Conservation (phyloP, 2,797 vertebrate species). For the Liasis olivaceus region DNA sequence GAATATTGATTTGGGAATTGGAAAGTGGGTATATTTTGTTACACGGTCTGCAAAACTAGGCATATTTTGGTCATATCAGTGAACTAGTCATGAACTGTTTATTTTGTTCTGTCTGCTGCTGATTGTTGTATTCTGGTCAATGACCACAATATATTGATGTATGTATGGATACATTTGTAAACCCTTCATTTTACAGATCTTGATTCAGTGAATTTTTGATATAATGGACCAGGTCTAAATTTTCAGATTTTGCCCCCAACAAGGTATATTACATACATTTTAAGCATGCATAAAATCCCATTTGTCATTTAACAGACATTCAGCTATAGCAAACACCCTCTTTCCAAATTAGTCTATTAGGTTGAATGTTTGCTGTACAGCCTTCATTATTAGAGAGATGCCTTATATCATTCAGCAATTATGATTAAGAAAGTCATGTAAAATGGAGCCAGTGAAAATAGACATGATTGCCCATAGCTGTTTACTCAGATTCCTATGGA, state of each 20-base stretch:
- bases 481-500: not conserved
- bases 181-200: not conserved
- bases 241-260: not conserved
- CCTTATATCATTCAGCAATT: not conserved
- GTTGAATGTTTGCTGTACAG: not conserved
- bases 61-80: not conserved
- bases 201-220: not conserved
- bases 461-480: not conserved
- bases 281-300: not conserved
- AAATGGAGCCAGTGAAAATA: not conserved
- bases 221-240: not conserved
- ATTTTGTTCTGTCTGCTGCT: not conserved
- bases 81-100: not conserved
- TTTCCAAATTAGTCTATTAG: not conserved
- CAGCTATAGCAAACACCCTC: not conserved
- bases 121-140: not conserved
- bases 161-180: not conserved
- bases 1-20: not conserved
- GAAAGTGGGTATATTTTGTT: not conserved
- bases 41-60: not conserved
- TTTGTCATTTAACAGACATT: not conserved
- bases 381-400: not conserved
- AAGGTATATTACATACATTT: not conserved
- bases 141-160: not conserved
- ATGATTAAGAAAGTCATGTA: not conserved